A percentile compares a stretch with the other conserved stretches of the same genome.
These are phyloP conservation scores for Pangasius mekongensis DNA, from an alignment of 2,797 vertebrate species.

Conservation along the genomic window DNA sequence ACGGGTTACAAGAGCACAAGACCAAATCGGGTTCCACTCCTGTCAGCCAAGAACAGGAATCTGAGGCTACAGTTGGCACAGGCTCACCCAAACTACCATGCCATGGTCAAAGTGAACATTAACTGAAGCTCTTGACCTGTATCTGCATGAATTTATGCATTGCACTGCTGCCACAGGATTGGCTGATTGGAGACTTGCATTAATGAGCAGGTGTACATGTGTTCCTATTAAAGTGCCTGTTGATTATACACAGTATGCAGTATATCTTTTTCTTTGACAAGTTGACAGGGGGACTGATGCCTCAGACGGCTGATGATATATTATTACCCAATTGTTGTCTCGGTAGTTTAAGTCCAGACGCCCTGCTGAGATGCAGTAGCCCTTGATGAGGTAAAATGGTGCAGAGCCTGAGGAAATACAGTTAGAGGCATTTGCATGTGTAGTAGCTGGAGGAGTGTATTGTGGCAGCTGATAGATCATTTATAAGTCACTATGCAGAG, in stretches of 20 bases:
- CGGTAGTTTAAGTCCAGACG: not conserved
- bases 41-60: not conserved
- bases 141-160: not conserved
- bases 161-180: not conserved
- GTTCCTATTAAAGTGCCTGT: not conserved
- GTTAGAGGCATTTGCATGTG: slow-evolving; percentile 72
- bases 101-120: not conserved
- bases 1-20: not conserved
- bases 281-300: not conserved
- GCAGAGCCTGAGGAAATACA: slow-evolving; percentile 54
- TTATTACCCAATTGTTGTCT: not conserved
- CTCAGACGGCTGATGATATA: not conserved
- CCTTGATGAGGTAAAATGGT: slow-evolving; percentile 32
- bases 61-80: not conserved
- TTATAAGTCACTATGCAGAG: slow-evolving; percentile 22
- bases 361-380: not conserved
- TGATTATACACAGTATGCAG: too few relatives aligned
- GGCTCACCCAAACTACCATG: not conserved
- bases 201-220: too few relatives aligned
- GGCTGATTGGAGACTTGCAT: not conserved
- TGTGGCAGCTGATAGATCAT: slow-evolving; percentile 57
- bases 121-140: not conserved
- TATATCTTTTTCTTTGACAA: not conserved
- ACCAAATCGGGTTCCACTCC: not conserved
- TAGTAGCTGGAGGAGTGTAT: slow-evolving; percentile 27